A percentile compares a stretch with the other conserved stretches of the same genome.
Evolutionary conservation across 2,888 invertebrate species (phyloP).

Genomic region (Meiosimyza platycephala): DNA sequence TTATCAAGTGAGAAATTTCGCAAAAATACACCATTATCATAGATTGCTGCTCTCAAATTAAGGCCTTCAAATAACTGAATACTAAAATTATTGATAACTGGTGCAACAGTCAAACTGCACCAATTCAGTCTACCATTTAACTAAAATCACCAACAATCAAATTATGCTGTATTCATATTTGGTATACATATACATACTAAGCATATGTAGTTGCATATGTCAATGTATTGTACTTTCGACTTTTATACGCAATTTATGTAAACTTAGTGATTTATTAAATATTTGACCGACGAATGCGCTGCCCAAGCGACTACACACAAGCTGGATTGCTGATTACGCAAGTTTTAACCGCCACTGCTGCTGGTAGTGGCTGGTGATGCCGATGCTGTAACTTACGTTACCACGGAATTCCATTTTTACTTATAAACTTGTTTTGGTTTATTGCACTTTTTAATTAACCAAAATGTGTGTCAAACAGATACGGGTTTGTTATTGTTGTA

Average conservation of each 20-base stretch:
- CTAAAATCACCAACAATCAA: too few relatives aligned
- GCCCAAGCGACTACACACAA: not conserved
- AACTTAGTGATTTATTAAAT: conserved; percentile 8
- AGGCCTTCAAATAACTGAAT: too few relatives aligned
- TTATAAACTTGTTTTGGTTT: conserved; percentile 39
- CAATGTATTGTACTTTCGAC: not conserved
- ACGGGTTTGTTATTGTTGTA: conserved; percentile 1
- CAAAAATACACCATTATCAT: too few relatives aligned
- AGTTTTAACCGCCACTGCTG: not conserved
- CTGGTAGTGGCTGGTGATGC: not conserved
- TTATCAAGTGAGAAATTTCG: too few relatives aligned
- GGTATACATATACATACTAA: too few relatives aligned
- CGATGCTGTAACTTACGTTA: conserved; percentile 19
- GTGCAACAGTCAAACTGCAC: too few relatives aligned
- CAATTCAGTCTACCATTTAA: too few relatives aligned
- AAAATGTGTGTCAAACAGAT: conserved; percentile 31
- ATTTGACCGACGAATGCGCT: not conserved
- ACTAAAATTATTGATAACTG: too few relatives aligned
- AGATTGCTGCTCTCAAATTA: too few relatives aligned
- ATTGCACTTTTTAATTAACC: conserved; percentile 46
- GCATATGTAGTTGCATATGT: too few relatives aligned
- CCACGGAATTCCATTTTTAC: conserved; percentile 1
- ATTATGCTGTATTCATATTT: too few relatives aligned
- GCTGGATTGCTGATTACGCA: conserved; percentile 10
- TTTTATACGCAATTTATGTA: not conserved